Evolutionary conservation across 2,888 invertebrate genomes (phyloP), one percentile per base, ranked within the genome.

Genomic region (Chesias legatella): DNA sequence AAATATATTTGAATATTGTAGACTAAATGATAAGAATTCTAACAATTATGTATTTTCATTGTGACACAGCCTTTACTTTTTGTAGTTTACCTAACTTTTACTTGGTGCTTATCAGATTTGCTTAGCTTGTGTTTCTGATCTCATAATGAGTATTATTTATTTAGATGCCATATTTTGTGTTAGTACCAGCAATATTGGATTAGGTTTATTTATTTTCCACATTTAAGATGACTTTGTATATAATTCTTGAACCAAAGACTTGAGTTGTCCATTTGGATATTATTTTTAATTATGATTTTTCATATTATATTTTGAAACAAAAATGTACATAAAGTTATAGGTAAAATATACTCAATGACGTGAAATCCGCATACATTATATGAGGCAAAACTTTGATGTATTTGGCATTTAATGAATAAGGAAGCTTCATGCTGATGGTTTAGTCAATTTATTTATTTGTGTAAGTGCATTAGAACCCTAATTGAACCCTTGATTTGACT

Each of bases 91-190:
- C 63, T 67, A 61, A 64, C 49, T 67, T 66, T 63, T 67, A 63
- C 63, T 72, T 71, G 79, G 77, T 82, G 79, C 80, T 79, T 76
- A 56, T 64, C 61, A 58, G 52, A 66, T 73, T 76, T 68, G 73
- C 74, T 79, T 76, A 64, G 69, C 73, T 84, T 77, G 68, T 66
- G 67, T 80, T 75, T 81, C 80, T 82, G 86, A 88, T 88, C 86
- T 88, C 86, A 86, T 80, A 72, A 74, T 70, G 79, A 86, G 83
- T 86, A 88, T 86, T 86, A 85, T 84, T 84, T 86, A 85, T 85
- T 79, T 82, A 82, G 82, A 81, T 84, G 86, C 86, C 88, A 88
- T 86, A 85, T 77, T 75, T 77, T 71, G 66, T 71, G 69, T 75
- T 67, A 75, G 62, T 56, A 62, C 63, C 63, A 77, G 73, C 79